Conservation (phyloP, 2,888 invertebrate genomes). For the Drosophila lacicola region DNA sequence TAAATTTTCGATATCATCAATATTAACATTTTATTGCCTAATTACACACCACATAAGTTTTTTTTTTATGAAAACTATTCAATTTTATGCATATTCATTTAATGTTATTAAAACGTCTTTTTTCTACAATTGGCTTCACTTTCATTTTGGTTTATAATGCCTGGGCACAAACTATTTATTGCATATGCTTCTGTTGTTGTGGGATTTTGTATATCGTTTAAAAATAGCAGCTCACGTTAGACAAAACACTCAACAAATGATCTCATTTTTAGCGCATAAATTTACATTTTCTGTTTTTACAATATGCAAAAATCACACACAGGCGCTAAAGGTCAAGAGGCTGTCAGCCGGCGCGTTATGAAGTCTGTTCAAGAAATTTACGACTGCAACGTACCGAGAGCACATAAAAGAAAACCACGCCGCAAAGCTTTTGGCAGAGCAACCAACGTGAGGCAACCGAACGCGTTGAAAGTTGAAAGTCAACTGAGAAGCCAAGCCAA, state of each 20-base stretch:
- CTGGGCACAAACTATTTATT: slow-evolving; percentile 17
- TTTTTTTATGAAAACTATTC: not conserved
- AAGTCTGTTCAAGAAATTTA: slow-evolving; percentile 43
- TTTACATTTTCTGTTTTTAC: slow-evolving; percentile 52
- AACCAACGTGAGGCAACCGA: slow-evolving; percentile 34
- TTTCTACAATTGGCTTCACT: slow-evolving; percentile 41
- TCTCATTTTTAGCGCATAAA: slow-evolving; percentile 71
- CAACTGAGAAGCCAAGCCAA: slow-evolving; percentile 45
- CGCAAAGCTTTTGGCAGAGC: slow-evolving; percentile 36
- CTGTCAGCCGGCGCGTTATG: slow-evolving; percentile 45
- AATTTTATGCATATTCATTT: slow-evolving; percentile 19
- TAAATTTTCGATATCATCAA: slow-evolving; percentile 5
- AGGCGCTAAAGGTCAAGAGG: slow-evolving; percentile 64
- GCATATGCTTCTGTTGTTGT: slow-evolving; percentile 24
- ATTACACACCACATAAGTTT: not conserved
- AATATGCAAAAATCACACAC: slow-evolving; percentile 66
- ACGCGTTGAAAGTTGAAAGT: slow-evolving; percentile 52
- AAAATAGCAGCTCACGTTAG: slow-evolving; percentile 58
- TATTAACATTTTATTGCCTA: slow-evolving; percentile 14
- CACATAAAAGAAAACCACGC: slow-evolving; percentile 32
- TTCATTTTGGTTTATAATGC: slow-evolving; percentile 30
- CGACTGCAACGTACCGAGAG: slow-evolving; percentile 31
- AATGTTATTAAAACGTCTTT: not conserved
- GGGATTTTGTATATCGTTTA: slow-evolving; percentile 32
- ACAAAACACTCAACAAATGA: slow-evolving; percentile 51